phyloP scores from a whole-genome alignment of 2,888 invertebrate species.

The Phlogophora meticulosa region DNA sequence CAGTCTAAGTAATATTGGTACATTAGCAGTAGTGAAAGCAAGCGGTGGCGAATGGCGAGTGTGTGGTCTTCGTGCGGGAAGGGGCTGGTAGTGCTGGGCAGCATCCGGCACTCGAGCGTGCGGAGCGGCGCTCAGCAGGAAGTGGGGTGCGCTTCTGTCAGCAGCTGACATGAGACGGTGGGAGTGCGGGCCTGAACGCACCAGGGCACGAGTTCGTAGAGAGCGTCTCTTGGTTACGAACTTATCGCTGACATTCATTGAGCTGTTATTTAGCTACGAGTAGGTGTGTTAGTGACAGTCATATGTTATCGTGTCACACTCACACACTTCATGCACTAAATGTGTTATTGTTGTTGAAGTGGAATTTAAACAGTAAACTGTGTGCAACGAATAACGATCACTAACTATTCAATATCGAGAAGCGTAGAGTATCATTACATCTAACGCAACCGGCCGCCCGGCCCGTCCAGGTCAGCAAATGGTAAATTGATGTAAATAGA shows the following conservation, averaged over 20 bases:
- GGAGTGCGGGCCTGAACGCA: neutral
- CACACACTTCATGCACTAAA: conserved; percentile 25
- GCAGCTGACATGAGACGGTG: neutral
- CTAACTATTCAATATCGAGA: conserved; percentile 10
- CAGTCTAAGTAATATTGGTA: conserved; percentile 33
- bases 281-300: conserved; percentile 13
- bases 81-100: conserved; percentile 13
- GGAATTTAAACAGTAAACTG: conserved; percentile 45
- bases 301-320: conserved; percentile 18
- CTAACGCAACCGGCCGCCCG: conserved; percentile 18
- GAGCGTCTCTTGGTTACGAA: neutral
- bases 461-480: conserved; percentile 1
- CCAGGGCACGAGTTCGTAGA: neutral
- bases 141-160: conserved; percentile 15
- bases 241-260: conserved; percentile 10
- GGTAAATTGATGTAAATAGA: conserved; percentile 17
- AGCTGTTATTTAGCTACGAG: conserved; percentile 24
- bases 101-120: conserved; percentile 31
- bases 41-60: conserved; percentile 30
- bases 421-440: conserved; percentile 11
- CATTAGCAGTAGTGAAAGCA: conserved; percentile 29
- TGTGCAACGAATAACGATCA: conserved; percentile 10
- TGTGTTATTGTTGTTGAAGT: conserved; percentile 38
- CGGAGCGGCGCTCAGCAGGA: conserved; percentile 24
- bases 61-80: conserved; percentile 2